phyloP scores from a whole-genome alignment of 2,113 vertebrate genomes.

The Xenopus laevis region DNA sequence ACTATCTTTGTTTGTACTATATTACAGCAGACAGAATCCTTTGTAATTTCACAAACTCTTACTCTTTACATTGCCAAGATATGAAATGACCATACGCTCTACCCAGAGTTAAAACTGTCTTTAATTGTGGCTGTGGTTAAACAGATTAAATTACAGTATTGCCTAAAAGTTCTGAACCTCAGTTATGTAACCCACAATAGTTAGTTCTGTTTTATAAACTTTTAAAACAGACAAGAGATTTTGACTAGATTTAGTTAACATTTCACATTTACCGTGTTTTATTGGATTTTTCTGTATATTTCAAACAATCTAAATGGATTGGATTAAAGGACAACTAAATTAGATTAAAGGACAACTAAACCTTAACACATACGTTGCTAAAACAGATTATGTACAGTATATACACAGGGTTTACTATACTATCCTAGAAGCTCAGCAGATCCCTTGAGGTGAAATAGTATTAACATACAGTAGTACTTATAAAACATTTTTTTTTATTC shows the following conservation, averaged over 20 bases:
- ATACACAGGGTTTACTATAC: too few relatives aligned
- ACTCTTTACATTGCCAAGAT: constrained; percentile 58
- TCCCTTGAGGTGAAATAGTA: too few relatives aligned
- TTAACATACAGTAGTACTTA: too few relatives aligned
- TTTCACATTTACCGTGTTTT: too few relatives aligned
- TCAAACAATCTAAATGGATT: too few relatives aligned
- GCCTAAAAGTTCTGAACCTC: constrained; percentile 50
- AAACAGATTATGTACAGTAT: too few relatives aligned
- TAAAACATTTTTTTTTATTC: too few relatives aligned
- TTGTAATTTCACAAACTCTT: constrained; percentile 57
- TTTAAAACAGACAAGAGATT: constrained; percentile 37
- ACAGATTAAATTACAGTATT: constrained; percentile 52
- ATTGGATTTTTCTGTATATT: too few relatives aligned
- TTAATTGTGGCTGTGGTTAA: constrained; percentile 57
- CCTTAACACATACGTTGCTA: too few relatives aligned
- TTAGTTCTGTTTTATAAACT: constrained; percentile 56
- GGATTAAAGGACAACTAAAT: too few relatives aligned
- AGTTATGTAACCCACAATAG: constrained; percentile 48
- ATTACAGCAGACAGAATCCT: constrained; percentile 51
- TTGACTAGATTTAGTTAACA: constrained; percentile 10
- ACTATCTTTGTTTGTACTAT: constrained; percentile 51
- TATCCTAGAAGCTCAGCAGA: too few relatives aligned
- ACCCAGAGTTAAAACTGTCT: constrained; percentile 52
- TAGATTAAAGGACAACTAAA: too few relatives aligned
- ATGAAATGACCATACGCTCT: constrained; percentile 53